Percentiles rank a stretch among this genome's conserved stretches.
Evolutionary conservation across 1,140 invertebrate genomes (phyloP).

Genomic region (Drosophila arizonae): DNA sequence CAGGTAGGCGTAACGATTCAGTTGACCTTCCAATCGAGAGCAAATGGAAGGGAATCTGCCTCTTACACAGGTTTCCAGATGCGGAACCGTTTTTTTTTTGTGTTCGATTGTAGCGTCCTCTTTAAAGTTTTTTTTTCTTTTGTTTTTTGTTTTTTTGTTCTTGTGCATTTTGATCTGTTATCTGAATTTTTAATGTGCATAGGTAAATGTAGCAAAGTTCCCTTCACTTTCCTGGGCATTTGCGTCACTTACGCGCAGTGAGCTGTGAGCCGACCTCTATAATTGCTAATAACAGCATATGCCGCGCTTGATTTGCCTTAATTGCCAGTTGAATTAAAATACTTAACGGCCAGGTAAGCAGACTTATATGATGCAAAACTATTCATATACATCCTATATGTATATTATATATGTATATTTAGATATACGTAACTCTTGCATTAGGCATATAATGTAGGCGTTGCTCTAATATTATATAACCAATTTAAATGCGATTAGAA

Average conservation of each 20-base stretch:
- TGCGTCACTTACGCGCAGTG: conserved; percentile 35
- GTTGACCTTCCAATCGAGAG: conserved; percentile 29
- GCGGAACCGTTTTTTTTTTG: conserved; percentile 21
- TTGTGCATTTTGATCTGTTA: conserved; percentile 7
- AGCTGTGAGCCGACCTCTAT: conserved; percentile 10
- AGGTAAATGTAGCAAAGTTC: conserved; percentile 17
- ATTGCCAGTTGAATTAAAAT: conserved; percentile 36
- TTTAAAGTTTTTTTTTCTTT: neutral
- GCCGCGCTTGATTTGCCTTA: conserved; percentile 41
- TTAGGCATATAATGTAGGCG: too few species aligned
- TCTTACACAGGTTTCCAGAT: conserved; percentile 29
- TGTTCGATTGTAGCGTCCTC: conserved; percentile 8
- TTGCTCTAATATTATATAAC: too few species aligned
- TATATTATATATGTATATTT: neutral
- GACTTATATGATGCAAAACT: conserved; percentile 8
- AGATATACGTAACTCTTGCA: neutral
- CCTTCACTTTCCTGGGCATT: conserved; percentile 53
- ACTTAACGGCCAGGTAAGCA: neutral
- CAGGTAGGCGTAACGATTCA: conserved; percentile 18
- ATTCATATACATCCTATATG: neutral
- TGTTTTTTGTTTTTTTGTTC: neutral
- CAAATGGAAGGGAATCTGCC: neutral
- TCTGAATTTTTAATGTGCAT: conserved; percentile 20
- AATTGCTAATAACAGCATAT: conserved; percentile 43
- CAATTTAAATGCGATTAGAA: conserved; percentile 35